Conservation (phyloP, 1,140 invertebrate species). For the Hypsibius dujardini region DNA sequence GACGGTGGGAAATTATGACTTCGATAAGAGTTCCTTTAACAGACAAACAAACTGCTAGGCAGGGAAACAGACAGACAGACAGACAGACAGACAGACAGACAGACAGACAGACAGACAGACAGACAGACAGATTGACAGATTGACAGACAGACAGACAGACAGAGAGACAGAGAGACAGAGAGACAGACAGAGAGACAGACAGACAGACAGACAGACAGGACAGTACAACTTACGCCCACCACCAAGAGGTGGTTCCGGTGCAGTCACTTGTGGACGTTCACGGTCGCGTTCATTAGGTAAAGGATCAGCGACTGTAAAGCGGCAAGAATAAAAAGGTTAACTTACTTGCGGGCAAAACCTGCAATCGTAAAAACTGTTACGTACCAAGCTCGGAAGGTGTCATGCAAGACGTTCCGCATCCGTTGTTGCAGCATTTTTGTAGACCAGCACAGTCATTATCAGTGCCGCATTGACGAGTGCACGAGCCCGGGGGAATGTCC, state of each 20-base stretch:
- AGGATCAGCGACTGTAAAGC: not conserved
- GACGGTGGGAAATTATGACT: not conserved
- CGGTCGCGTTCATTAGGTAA: not conserved
- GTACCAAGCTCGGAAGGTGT: constrained; percentile 34
- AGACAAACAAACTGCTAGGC: too few species aligned
- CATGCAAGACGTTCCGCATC: constrained; percentile 53
- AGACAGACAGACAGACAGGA: not conserved
- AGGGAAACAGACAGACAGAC: too few species aligned
- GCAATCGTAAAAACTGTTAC: not conserved
- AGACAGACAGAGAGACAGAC: too few species aligned
- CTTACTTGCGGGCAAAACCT: not conserved
- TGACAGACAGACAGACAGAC: too few species aligned
- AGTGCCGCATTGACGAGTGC: constrained; percentile 27
- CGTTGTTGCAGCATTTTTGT: constrained; percentile 60
- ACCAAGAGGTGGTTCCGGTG: not conserved
- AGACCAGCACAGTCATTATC: constrained; percentile 60
- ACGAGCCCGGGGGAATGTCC: constrained; percentile 15
- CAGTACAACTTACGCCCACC: not conserved
- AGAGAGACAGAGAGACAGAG: too few species aligned
- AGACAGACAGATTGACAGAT: too few species aligned
- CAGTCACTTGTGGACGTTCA: not conserved
- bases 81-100: too few species aligned
- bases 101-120: too few species aligned
- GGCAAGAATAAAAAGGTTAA: not conserved
- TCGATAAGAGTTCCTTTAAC: not conserved